Conservation (phyloP, 2,113 vertebrate genomes). For the Hoplias malabaricus region DNA sequence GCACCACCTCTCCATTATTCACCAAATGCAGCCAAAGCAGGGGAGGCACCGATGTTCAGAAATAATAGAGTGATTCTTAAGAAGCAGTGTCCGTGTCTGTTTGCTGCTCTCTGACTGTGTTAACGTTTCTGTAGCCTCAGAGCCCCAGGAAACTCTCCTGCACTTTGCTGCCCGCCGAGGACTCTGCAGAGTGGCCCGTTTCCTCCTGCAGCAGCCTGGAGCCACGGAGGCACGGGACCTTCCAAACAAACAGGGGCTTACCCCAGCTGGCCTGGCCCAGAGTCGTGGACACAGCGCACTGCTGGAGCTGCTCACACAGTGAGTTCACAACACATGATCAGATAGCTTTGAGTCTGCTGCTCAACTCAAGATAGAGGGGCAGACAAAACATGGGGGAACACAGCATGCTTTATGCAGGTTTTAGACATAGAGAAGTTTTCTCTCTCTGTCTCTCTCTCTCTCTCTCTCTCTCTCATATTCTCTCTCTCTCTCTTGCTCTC, state of each 20-base stretch:
- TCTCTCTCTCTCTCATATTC: too few relatives aligned
- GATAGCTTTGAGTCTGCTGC: too few relatives aligned
- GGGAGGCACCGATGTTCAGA: background rate
- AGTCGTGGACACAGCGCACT: slow-evolving; percentile 80
- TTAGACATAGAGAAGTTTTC: too few relatives aligned
- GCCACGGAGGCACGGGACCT: slow-evolving; percentile 82
- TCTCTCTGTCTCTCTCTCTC: too few relatives aligned
- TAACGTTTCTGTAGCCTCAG: slow-evolving; percentile 65
- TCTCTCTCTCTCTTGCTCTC: too few relatives aligned
- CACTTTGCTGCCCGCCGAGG: slow-evolving; percentile 91
- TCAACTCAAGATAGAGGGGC: too few relatives aligned
- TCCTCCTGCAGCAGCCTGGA: slow-evolving; percentile 86
- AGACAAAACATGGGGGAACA: too few relatives aligned
- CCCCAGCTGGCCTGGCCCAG: slow-evolving; percentile 80
- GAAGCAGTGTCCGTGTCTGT: background rate
- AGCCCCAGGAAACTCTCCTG: slow-evolving; percentile 88
- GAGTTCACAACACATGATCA: slow-evolving; percentile 54
- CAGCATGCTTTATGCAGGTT: too few relatives aligned
- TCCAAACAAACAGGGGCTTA: slow-evolving; percentile 85
- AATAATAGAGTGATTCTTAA: background rate
- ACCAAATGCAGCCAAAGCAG: background rate
- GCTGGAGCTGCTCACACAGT: slow-evolving; percentile 81
- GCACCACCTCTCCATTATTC: background rate
- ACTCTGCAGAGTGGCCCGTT: slow-evolving; percentile 78
- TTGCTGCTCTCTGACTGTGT: background rate